Evolutionary conservation across 92 coral and sea anemone genomes (phyloP).

Genomic region (Hydrozoanthus gracilis): DNA sequence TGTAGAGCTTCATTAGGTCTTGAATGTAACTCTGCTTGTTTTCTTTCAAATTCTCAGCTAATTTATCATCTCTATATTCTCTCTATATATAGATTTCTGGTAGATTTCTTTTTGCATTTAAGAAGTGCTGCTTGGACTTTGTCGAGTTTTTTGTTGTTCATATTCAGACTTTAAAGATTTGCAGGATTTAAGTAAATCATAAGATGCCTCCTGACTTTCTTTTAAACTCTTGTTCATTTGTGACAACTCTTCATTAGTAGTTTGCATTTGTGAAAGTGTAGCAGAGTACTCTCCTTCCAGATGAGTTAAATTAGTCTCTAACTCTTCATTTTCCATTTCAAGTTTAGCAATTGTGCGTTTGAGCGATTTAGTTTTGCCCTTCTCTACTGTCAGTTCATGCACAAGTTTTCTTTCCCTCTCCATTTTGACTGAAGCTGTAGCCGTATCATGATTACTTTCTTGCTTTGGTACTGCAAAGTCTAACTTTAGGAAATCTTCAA

Average conservation of each 20-base stretch:
- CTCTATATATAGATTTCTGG: background rate
- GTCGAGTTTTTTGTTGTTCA: conserved; percentile 15
- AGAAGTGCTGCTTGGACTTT: background rate
- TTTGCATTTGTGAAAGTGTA: background rate
- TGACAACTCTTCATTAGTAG: background rate
- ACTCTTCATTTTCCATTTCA: conserved; percentile 4
- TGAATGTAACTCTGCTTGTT: conserved; percentile 10
- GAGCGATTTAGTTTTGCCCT: conserved; percentile 1
- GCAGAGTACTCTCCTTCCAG: background rate
- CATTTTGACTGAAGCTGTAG: background rate
- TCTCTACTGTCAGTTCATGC: conserved; percentile 1
- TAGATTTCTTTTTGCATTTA: background rate
- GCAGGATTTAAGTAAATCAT: background rate
- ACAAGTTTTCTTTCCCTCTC: conserved; percentile 24
- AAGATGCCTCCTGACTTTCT: background rate
- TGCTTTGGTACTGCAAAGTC: conserved; percentile 17
- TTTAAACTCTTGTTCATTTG: background rate
- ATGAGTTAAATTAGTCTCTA: background rate
- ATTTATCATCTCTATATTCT: conserved; percentile 19
- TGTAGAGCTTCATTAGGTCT: background rate
- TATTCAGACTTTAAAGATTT: conserved; percentile 9
- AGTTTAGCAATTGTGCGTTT: conserved; percentile 9
- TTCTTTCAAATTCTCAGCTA: conserved; percentile 5
- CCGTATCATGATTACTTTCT: background rate
- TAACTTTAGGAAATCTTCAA: background rate